Percentiles rank a stretch among this genome's conserved stretches.
Evolutionary conservation across 2,797 vertebrate species (phyloP).

Genomic region (Macroramphosus scolopax): DNA sequence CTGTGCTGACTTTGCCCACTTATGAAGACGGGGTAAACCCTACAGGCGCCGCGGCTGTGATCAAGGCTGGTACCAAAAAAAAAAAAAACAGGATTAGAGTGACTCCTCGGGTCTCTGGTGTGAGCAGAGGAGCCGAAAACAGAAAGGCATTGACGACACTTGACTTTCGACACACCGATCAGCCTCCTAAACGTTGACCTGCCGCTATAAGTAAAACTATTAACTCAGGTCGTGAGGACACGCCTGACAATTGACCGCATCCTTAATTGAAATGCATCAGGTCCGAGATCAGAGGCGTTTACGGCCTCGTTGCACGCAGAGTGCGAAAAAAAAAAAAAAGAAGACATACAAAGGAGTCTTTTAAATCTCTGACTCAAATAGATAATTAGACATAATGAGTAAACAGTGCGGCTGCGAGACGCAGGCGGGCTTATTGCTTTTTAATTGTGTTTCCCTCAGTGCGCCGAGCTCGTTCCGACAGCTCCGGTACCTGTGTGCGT

Average conservation of each 20-base stretch:
- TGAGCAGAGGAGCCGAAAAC: slow-evolving; percentile 9
- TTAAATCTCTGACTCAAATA: slow-evolving; percentile 50
- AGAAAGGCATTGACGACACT: slow-evolving; percentile 36
- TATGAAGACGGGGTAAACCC: slow-evolving; percentile 37
- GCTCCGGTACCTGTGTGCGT: slow-evolving; percentile 46
- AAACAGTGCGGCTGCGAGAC: slow-evolving; percentile 57
- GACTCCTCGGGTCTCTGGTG: slow-evolving; percentile 6
- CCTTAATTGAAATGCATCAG: slow-evolving; percentile 38
- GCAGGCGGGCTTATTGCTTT: slow-evolving; percentile 61
- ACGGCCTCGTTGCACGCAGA: slow-evolving; percentile 11
- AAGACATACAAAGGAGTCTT: slow-evolving; percentile 25
- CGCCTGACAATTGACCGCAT: slow-evolving; percentile 27
- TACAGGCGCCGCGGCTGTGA: slow-evolving; percentile 39
- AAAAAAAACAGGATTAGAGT: too few relatives aligned
- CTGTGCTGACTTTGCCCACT: slow-evolving; percentile 33
- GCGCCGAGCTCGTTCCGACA: slow-evolving; percentile 20
- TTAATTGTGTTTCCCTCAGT: slow-evolving; percentile 58
- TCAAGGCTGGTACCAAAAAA: too few relatives aligned
- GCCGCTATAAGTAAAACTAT: slow-evolving; percentile 24
- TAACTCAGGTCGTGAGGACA: slow-evolving; percentile 28
- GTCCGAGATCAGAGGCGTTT: slow-evolving; percentile 35
- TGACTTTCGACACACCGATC: slow-evolving; percentile 26
- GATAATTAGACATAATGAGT: slow-evolving; percentile 67
- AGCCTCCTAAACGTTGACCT: slow-evolving; percentile 31
- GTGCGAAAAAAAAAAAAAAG: slow-evolving; percentile 29